Percentiles rank a stretch among this genome's conserved stretches.
Evolutionary conservation across 2,888 invertebrate species (phyloP).

Genomic region (Cephus pygmeus): DNA sequence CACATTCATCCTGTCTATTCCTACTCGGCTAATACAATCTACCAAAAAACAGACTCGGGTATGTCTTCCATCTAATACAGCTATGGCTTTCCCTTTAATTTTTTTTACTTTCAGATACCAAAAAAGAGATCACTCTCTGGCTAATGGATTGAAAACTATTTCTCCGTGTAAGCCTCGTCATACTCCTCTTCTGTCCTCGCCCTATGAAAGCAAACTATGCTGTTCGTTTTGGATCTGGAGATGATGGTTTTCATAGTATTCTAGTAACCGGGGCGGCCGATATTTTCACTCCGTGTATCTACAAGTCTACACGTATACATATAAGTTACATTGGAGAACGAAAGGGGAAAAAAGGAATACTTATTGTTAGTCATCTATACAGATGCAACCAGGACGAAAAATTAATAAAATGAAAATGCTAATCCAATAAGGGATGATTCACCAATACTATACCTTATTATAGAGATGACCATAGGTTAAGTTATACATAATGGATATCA

Average conservation of each 20-base stretch:
- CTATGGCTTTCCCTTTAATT: background rate
- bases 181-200: background rate
- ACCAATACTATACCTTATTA: background rate
- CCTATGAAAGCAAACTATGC: background rate
- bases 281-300: background rate
- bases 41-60: background rate
- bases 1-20: background rate
- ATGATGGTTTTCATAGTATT: background rate
- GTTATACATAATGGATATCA: background rate
- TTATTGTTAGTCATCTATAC: background rate
- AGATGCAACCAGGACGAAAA: background rate
- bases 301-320: background rate
- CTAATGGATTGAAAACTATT: background rate
- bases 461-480: background rate
- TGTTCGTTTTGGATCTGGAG: background rate
- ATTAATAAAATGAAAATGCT: background rate
- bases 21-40: background rate
- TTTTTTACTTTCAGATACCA: background rate
- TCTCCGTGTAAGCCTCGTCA: background rate
- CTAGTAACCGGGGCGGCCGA: background rate
- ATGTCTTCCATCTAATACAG: background rate
- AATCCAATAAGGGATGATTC: background rate
- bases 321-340: background rate
- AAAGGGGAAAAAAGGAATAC: background rate
- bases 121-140: background rate